Evolutionary conservation across 2,797 vertebrate species (phyloP).

Genomic region (Rhodeus uyekii): DNA sequence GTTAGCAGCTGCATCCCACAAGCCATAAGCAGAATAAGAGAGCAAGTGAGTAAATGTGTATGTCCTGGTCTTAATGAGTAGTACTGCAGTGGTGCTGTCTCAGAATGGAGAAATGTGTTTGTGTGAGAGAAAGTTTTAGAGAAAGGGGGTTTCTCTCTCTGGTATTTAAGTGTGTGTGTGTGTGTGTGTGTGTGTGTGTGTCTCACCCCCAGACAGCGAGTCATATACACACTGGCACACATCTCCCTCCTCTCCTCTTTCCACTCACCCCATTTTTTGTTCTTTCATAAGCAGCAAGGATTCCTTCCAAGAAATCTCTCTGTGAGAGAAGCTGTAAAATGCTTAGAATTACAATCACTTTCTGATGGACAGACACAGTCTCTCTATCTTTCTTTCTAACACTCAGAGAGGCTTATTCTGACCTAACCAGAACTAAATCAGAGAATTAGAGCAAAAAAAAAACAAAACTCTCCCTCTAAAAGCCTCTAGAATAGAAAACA

Average conservation of each 20-base stretch:
- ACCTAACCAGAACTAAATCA: slow-evolving; percentile 35
- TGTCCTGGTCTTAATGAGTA: background rate
- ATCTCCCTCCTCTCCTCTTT: slow-evolving; percentile 31
- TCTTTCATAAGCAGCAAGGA: slow-evolving; percentile 33
- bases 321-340: slow-evolving; percentile 41
- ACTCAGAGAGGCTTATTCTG: slow-evolving; percentile 23
- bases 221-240: slow-evolving; percentile 34
- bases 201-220: slow-evolving; percentile 20
- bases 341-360: slow-evolving; percentile 32
- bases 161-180: slow-evolving; percentile 25
- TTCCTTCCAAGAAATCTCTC: slow-evolving; percentile 37
- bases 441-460: slow-evolving; percentile 19
- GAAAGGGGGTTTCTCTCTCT: slow-evolving; percentile 33
- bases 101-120: slow-evolving; percentile 33
- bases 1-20: slow-evolving; percentile 61
- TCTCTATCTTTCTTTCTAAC: slow-evolving; percentile 13
- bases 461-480: background rate
- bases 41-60: slow-evolving; percentile 14
- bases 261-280: slow-evolving; percentile 27
- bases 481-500: slow-evolving; percentile 10
- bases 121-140: slow-evolving; percentile 26
- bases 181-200: background rate
- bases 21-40: slow-evolving; percentile 73
- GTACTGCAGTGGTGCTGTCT: background rate
- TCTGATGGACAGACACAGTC: slow-evolving; percentile 28